Conservation (phyloP, 2,113 vertebrate genomes). For the Antechinus stuartii region DNA sequence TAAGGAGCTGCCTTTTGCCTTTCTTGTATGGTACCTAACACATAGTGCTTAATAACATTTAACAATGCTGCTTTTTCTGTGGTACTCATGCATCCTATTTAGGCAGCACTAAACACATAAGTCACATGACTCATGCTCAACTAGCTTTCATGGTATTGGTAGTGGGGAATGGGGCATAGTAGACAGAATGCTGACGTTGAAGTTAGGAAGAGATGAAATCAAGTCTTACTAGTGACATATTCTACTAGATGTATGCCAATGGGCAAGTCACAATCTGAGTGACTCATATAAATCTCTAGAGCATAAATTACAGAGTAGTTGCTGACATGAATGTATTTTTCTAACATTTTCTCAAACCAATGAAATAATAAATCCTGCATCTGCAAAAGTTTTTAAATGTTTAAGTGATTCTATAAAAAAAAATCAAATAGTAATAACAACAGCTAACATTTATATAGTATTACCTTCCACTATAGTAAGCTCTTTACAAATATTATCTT, state of each 20-base stretch:
- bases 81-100: too few relatives aligned
- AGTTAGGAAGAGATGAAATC: too few relatives aligned
- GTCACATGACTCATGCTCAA: too few relatives aligned
- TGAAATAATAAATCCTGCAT: not conserved
- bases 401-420: not conserved
- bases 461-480: not conserved
- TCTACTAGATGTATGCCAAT: not conserved
- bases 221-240: too few relatives aligned
- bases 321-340: not conserved
- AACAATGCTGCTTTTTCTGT: too few relatives aligned
- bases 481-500: not conserved
- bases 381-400: not conserved
- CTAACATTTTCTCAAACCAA: not conserved
- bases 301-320: not conserved
- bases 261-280: not conserved
- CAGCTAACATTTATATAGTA: not conserved
- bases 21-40: too few relatives aligned
- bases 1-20: too few relatives aligned
- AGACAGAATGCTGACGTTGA: too few relatives aligned
- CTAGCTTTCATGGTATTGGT: too few relatives aligned
- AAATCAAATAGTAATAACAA: not conserved
- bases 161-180: too few relatives aligned
- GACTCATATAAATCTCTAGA: not conserved
- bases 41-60: too few relatives aligned
- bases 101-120: too few relatives aligned